phyloP scores from a whole-genome alignment of 2,113 vertebrate species.

The Sitta europaea region DNA sequence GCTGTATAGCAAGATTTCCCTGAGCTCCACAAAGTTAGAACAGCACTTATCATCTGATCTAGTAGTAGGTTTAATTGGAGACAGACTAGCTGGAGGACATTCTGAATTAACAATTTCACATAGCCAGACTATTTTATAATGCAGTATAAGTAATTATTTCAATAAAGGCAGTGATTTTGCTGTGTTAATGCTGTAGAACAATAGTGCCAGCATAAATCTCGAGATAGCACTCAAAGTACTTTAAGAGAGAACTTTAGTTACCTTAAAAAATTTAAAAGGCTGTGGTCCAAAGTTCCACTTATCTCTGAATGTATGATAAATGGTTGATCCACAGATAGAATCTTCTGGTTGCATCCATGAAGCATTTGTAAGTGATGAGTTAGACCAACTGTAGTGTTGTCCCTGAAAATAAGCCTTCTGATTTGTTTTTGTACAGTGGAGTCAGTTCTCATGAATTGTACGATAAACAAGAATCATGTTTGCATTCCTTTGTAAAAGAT shows the following conservation, averaged over 20 bases:
- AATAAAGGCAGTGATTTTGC: not conserved
- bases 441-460: too few species aligned
- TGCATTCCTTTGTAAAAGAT: too few species aligned
- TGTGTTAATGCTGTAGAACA: not conserved
- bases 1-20: not conserved
- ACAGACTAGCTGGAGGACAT: not conserved
- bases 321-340: not conserved
- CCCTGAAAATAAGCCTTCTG: too few species aligned
- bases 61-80: not conserved
- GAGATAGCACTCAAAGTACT: not conserved
- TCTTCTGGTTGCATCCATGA: not conserved
- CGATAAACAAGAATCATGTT: too few species aligned
- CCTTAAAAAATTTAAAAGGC: not conserved
- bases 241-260: slow-evolving; percentile 5
- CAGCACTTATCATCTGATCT: not conserved
- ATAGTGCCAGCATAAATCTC: not conserved
- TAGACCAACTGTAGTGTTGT: not conserved
- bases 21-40: not conserved
- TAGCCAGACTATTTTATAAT: not conserved
- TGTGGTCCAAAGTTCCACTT: not conserved
- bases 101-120: not conserved
- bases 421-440: too few species aligned
- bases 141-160: not conserved
- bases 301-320: not conserved
- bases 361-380: not conserved